Conservation (phyloP, 2,113 vertebrate genomes). For the Delphinus delphis region DNA sequence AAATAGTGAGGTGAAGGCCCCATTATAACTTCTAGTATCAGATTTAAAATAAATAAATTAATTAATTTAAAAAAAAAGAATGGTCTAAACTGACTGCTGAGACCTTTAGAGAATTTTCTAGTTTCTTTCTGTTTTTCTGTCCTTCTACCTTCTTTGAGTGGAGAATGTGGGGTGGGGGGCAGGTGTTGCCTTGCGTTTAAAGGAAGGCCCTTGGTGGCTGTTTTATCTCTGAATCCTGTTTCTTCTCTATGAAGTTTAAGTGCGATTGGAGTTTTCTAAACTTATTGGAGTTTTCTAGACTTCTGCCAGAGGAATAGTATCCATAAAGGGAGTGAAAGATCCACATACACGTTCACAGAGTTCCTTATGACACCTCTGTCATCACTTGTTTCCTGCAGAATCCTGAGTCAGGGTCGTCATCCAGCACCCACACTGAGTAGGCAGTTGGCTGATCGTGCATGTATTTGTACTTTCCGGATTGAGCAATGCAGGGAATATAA, state of each 20-base stretch:
- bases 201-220: neutral
- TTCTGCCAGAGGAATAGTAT: neutral
- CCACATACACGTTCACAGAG: neutral
- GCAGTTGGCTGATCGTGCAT: rapidly evolving
- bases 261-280: neutral
- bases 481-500: neutral
- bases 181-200: neutral
- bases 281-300: neutral
- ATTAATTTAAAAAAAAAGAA: neutral
- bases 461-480: neutral
- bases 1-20: neutral
- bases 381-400: neutral
- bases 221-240: neutral
- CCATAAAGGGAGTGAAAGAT: neutral
- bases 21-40: neutral
- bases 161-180: rapidly evolving
- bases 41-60: no score
- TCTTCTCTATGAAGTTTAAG: neutral
- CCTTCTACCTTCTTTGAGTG: neutral
- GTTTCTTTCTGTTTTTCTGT: neutral
- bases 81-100: neutral
- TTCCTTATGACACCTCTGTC: neutral
- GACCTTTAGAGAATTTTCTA: neutral
- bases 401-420: rapidly evolving
- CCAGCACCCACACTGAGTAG: rapidly evolving